Evolutionary conservation across 2,113 vertebrate genomes (phyloP).

Genomic region (Turdus rufiventris): DNA sequence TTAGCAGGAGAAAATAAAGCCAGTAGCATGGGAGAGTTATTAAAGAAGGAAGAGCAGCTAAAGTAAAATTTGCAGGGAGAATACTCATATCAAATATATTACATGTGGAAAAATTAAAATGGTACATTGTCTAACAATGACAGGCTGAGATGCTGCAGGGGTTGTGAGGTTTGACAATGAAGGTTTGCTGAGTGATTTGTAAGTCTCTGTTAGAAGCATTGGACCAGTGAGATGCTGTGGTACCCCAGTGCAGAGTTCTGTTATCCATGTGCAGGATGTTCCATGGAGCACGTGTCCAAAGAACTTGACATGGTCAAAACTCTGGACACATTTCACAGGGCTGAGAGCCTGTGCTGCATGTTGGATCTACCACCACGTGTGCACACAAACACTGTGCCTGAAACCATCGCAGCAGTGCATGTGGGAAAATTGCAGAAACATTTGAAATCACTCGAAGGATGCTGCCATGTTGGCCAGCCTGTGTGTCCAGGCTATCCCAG

Average conservation of each 20-base stretch:
- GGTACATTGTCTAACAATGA: not conserved
- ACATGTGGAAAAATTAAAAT: not conserved
- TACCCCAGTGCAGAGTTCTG: not conserved
- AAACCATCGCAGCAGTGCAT: fast-evolving
- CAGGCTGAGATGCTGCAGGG: not conserved
- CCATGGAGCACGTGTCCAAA: fast-evolving
- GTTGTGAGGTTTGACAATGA: not conserved
- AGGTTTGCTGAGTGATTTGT: fast-evolving
- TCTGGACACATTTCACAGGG: not conserved
- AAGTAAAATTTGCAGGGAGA: not conserved
- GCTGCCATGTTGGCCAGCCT: not conserved
- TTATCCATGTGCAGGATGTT: not conserved
- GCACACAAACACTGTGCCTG: fast-evolving
- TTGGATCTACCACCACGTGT: fast-evolving
- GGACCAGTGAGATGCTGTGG: not conserved
- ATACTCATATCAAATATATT: not conserved
- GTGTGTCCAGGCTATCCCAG: not conserved
- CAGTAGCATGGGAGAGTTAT: not conserved
- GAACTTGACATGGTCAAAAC: not conserved
- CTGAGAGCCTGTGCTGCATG: not conserved
- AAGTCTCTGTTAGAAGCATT: not conserved
- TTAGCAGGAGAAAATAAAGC: not conserved
- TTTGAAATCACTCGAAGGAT: not conserved
- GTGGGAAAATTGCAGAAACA: not conserved
- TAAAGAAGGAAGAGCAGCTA: not conserved